Evolutionary conservation across 1,140 invertebrate species (phyloP), one percentile per base, ranked within the genome.

Genomic region (Ceratitis capitata): DNA sequence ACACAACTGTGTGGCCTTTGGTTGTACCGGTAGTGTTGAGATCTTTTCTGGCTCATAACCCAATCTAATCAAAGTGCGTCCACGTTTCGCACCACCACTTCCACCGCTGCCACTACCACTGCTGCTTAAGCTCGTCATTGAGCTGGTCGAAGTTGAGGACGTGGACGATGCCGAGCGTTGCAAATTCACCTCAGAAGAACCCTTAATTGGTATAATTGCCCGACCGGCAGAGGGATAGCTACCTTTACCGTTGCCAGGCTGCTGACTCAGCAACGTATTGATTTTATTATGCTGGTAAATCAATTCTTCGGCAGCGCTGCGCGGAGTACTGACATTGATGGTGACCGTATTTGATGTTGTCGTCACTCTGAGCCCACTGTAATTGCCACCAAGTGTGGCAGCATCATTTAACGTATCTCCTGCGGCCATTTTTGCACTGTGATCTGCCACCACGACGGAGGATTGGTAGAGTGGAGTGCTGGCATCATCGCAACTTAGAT

Each of bases 361-460:
- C 7, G 84, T 86, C n/a, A 87, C 85, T 86, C 85, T 89, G 47
- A 86, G 84, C 5, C 84, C 82, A 26, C 85, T 23, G 32, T 84
- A 74, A 26, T 56, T 49, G 23, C 26, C 29, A 35, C 19, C 61
- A 88, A 89, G 61, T n/a, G 12, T n/a, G n/a, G n/a, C 32, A 45
- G 3, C 3, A 78, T 56, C 49, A 42, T 45, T 82, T 61, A 74
- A 49, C 32, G 78, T 58, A 16, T 42, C 47, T 26, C 14, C n/a
- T 45, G 16, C n/a, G 19, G 14, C 4, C 35, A 7, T 47, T 32
- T 23, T 78, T 51, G 74, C 14, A 58, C 51, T 90, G 85, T 85
- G 92, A 90, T 94, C 93, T 87, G 94, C 94, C 35, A 95, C 94
- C 47, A 95, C 94, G 51, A 95, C 95, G 2, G 95, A 95, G 23